Base-by-base conservation (phyloP, 2,888 invertebrate genomes). In the Sipha maydis region DNA sequence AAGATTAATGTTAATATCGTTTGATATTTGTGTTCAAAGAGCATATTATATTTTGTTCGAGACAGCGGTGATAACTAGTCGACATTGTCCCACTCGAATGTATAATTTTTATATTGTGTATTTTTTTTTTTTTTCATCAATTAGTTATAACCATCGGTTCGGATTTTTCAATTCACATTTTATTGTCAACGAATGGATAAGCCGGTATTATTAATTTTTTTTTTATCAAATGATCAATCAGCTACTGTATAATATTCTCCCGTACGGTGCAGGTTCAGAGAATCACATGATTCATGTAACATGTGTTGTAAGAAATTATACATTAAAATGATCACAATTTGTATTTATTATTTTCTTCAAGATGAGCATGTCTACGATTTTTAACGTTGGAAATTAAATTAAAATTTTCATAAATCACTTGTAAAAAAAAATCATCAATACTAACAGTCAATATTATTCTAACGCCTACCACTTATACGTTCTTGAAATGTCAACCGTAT, bases 401-500 rank as follows among this genome's bases (percentile, higher is more conserved):
- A 21, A 75, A 11, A n/a, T 75, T 61, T 61, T 38, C 54, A 75
- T 84, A 38, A 84, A 84, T 76, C 61, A 38, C 14, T 56, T 4
- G 21, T 56, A 21, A 73, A 69, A 69, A 69, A 84, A 84, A 83
- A 54, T n/a, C 83, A 25, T n/a, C 34, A 25, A 28, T 38, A 73
- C n/a, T 73, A 54, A 69, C 54, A 73, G 71, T 25, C 48, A 56
- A n/a, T 73, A 56, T 61, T 61, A 61, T 61, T 84, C 28, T 21
- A 38, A 84, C 83, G 83, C 83, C 83, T 84, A 84, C 61, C 19
- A n/a, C 28, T 31, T 9, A 21, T 11, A 28, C n/a, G 75, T 76
- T 84, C 83, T 84, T 84, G 83, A 84, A 84, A 84, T 61, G 83
- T 84, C 83, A 84, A 84, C 75, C 28, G 83, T 76, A 56, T n/a